phyloP scores from a whole-genome alignment of 2,888 invertebrate genomes.

The Amphiduros pacificus region DNA sequence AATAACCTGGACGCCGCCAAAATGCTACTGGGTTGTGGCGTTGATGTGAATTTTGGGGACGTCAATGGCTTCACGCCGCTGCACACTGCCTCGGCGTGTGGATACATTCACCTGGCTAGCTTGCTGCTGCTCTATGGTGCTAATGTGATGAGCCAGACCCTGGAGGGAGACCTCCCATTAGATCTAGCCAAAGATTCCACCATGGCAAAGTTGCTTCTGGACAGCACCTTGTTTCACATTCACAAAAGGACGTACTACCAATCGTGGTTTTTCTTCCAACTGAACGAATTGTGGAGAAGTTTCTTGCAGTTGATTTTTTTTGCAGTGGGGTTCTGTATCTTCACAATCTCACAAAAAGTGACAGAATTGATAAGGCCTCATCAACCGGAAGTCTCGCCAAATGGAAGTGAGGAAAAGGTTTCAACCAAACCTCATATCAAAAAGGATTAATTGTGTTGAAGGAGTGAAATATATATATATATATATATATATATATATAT shows the following conservation, averaged over 20 bases:
- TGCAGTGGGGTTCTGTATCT: too few species aligned
- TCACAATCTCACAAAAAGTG: too few species aligned
- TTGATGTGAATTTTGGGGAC: slow-evolving; percentile 44
- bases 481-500: too few species aligned
- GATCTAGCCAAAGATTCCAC: slow-evolving; percentile 46
- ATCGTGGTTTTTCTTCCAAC: neutral
- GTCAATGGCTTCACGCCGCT: slow-evolving; percentile 46
- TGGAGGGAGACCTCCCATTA: slow-evolving; percentile 42
- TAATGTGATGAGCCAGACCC: slow-evolving; percentile 41
- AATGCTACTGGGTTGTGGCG: slow-evolving; percentile 41
- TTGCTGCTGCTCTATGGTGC: slow-evolving; percentile 45
- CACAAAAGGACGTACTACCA: slow-evolving; percentile 23
- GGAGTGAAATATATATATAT: too few species aligned
- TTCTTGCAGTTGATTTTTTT: neutral
- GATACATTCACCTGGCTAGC: slow-evolving; percentile 44
- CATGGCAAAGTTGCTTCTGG: slow-evolving; percentile 37
- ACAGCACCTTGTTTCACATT: slow-evolving; percentile 40
- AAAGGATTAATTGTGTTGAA: too few species aligned
- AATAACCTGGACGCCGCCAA: slow-evolving; percentile 51
- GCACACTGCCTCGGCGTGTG: slow-evolving; percentile 50
- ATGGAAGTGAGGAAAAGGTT: too few species aligned
- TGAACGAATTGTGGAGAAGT: neutral
- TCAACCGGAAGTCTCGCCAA: too few species aligned
- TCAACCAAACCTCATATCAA: too few species aligned
- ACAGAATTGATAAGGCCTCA: too few species aligned